Base-by-base conservation (phyloP, 37 sponge, comb jelly and placozoan genomes). In the Halisarca cf. caerulea region DNA sequence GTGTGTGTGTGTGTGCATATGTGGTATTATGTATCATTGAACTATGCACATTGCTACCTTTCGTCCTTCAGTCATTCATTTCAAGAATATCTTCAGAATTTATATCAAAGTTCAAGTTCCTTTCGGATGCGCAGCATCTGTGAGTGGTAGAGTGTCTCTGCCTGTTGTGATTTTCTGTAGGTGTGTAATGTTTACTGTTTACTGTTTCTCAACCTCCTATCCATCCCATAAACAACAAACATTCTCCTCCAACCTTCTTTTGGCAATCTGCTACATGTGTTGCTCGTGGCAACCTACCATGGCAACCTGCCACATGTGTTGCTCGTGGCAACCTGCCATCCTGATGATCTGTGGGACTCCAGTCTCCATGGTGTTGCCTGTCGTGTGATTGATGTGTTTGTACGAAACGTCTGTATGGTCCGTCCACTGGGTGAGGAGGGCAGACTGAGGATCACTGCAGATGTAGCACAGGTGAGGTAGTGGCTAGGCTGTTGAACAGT, bases 401-500 rank as follows among this genome's bases (percentile, higher is more conserved):
- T 96, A 3, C 86, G 93, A 58, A 93, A 96, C 84, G 84, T 94
- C 58, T 88, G 93, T 85, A 59, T 96, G 57, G 70, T 99, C 36
- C 79, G 96, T 33, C 99, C 99, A 8, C 89, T 99, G 61, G 88
- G 90, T 34, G 99, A 96, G 79, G 91, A 83, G 27, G 99, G 99
- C 20, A 92, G 90, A 70, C 86, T 99, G 92, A 85, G 81, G 70
- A 60, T 99, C 28, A 93, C 96, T n/a, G 93, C 95, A 21, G 99
- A 99, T 81, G 91, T 99, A 83, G 92, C 99, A 7, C 93, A 96
- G 85, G 89, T 96, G 61, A 27, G 64, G 44, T n/a, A n/a, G n/a
- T n/a, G n/a, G n/a, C n/a, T n/a, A n/a, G n/a, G n/a, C n/a, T n/a
- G n/a, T n/a, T n/a, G n/a, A n/a, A n/a, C n/a, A n/a, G n/a, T n/a